Conservation (phyloP, 2,113 vertebrate genomes). For the Myrmecophaga tridactyla region DNA sequence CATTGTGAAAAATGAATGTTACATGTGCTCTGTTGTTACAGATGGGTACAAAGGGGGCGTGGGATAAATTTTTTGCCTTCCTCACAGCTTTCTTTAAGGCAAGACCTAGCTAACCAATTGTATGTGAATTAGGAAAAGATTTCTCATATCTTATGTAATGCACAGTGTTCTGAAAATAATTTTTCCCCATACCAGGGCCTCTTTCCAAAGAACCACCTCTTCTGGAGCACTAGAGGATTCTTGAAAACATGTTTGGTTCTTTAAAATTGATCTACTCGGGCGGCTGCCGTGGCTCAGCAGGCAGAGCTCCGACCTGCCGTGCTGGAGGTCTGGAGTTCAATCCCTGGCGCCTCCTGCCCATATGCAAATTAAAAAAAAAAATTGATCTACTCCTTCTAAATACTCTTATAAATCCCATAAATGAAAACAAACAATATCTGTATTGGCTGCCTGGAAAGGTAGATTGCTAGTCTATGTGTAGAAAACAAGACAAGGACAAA, state of each 20-base stretch:
- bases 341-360: too few relatives aligned
- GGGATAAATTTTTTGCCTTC: neutral
- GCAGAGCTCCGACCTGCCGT: too few relatives aligned
- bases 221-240: neutral
- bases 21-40: neutral
- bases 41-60: neutral
- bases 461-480: neutral
- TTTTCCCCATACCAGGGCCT: neutral
- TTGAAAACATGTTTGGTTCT: too few relatives aligned
- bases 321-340: too few relatives aligned
- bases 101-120: neutral
- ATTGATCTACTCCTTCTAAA: neutral
- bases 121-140: neutral
- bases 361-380: too few relatives aligned
- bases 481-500: conserved; percentile 21
- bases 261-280: too few relatives aligned
- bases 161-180: conserved; percentile 43
- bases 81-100: neutral
- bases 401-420: neutral
- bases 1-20: neutral
- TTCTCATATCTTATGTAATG: conserved; percentile 45
- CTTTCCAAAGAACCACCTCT: neutral
- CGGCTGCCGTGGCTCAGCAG: too few relatives aligned
- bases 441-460: neutral
- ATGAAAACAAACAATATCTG: conserved; percentile 1